Evolutionary conservation across 2,888 invertebrate genomes (phyloP), one percentile per base, ranked within the genome.

Genomic region (Caradrina clavipalpis): DNA sequence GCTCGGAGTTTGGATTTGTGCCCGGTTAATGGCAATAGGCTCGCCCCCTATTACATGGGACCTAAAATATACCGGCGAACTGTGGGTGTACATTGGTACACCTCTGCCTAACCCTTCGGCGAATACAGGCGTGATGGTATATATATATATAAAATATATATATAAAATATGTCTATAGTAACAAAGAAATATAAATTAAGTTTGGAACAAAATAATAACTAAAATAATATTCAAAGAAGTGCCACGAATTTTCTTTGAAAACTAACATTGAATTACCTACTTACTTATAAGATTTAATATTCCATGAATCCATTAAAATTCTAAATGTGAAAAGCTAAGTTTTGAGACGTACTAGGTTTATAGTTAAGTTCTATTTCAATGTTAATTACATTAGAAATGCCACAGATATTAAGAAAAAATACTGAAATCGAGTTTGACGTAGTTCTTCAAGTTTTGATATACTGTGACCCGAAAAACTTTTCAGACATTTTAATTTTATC

Each of bases 401-500:
- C 64, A 26, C 60, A 71, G 68, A 72, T 67, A 47, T 5, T 45
- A 73, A 49, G 67, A 71, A 35, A 66, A 73, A 77, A 80, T 49
- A 64, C 35, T 19, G 21, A 59, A 74, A 79, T 76, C 59, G 58
- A 76, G 60, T 78, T 75, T 77, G 21, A 60, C 53, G 72, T 54
- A 51, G 56, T 70, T 74, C 54, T 61, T 82, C 68, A 76, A 80
- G 42, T 73, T 56, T 66, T 42, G 50, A 61, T 68, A 68, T 59
- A 70, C 60, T 51, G 69, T 78, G 71, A 73, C 76, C 75, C 78
- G 56, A 69, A 51, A 59, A 84, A 84, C 68, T 85, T 84, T 73
- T 45, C 62, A 82, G 83, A 84, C 80, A 74, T 76, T 82, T 86
- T 79, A 76, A 85, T 79, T 82, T 79, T 74, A 76, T 79, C 78